Base-by-base conservation (phyloP, 2,113 vertebrate genomes). In the Pagrus major region DNA sequence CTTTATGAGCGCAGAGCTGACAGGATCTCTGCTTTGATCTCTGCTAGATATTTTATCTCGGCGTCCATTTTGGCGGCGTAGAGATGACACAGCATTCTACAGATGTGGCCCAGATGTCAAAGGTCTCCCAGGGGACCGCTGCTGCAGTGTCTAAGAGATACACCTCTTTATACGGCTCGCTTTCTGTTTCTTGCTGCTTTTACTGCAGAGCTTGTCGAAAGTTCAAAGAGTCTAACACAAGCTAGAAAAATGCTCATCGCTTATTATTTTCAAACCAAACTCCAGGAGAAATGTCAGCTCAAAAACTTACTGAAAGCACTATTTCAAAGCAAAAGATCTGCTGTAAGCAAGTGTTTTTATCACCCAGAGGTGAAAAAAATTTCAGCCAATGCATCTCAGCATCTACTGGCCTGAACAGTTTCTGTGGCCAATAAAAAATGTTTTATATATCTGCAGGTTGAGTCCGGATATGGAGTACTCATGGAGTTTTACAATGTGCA, bases 11-110 rank as follows among this genome's bases (percentile, higher is more conserved):
- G 65, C 66, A 39, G 49, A 79, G 80, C 59, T 69, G 67, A 82
- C 87, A 80, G 39, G 21, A 80, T 71, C 49, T 66, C 10, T 54
- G 20, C 80, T 87, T 89, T 79, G 74, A 91, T 92, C 80, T 82
- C 63, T 70, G 54, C 11, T 23, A 70, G 80, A 78, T 84, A 60
- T 86, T 81, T 88, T 75, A 70, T 86, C 67, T 71, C 58, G 10
- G 56, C 61, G 35, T 81, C 61, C 35, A 68, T 71, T 58, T 80
- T 78, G 55, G 68, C 37, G 44, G 29, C n/a, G 31, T 8, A 60
- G 75, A 60, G 80, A 84, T 54, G 71, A 69, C 72, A 52, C 66
- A 65, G 47, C 20, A 25, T 83, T 90, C 51, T 61, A 59, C 41
- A 76, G 71, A 60, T 52, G 65, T 31, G 46, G 10, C 39, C 46